Percentiles rank a stretch among this genome's conserved stretches.
Conservation (phyloP, 2,888 invertebrate species). For the Trissolcus japonicus region DNA sequence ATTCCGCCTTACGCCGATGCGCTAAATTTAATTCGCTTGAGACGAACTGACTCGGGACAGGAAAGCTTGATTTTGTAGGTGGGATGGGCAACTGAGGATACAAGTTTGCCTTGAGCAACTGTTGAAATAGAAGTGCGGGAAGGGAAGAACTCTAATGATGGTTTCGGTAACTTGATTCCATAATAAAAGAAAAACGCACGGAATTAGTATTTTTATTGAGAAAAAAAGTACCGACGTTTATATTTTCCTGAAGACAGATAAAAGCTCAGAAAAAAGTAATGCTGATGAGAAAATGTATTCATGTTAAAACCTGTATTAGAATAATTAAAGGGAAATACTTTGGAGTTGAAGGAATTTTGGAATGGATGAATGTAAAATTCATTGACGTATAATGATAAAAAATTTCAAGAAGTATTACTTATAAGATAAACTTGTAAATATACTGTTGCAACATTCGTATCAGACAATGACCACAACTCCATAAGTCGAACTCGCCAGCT, state of each 20-base stretch:
- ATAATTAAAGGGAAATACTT: too few species aligned
- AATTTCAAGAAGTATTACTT: too few species aligned
- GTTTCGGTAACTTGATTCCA: not conserved
- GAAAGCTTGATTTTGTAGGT: slow-evolving; percentile 25
- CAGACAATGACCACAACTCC: slow-evolving; percentile 37
- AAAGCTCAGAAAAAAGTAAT: too few species aligned
- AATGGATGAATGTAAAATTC: too few species aligned
- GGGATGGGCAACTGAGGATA: slow-evolving; percentile 11
- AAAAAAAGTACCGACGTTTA: too few species aligned
- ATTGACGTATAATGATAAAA: too few species aligned
- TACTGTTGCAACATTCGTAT: slow-evolving; percentile 27
- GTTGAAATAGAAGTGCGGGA: slow-evolving; percentile 10
- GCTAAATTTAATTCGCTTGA: slow-evolving; percentile 39
- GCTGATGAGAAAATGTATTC: too few species aligned
- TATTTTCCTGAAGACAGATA: too few species aligned
- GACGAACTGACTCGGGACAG: slow-evolving; percentile 18
- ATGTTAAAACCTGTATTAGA: too few species aligned
- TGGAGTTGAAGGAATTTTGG: too few species aligned
- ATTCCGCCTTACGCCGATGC: slow-evolving; percentile 23
- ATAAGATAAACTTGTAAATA: slow-evolving; percentile 12
- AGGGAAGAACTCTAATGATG: slow-evolving; percentile 14
- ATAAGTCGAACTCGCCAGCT: slow-evolving; percentile 35
- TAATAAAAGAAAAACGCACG: too few species aligned
- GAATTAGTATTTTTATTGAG: too few species aligned
- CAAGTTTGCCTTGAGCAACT: slow-evolving; percentile 21